Percentiles rank a stretch among this genome's conserved stretches.
phyloP scores from a whole-genome alignment of 2,888 invertebrate species.

The Pinctada fucata region DNA sequence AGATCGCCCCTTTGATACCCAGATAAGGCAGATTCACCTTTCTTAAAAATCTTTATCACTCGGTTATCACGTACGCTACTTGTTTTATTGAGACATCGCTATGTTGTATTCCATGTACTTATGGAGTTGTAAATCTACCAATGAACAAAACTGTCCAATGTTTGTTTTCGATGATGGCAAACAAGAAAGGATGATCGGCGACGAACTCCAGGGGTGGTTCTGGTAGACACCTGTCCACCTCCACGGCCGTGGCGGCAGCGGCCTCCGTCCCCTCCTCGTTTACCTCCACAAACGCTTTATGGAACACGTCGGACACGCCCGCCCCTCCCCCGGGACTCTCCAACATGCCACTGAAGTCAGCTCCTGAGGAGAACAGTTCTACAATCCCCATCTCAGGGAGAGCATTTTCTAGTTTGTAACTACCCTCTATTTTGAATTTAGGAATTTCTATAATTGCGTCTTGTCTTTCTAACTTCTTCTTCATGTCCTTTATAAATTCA shows the following conservation, averaged over 20 bases:
- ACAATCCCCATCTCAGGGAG: constrained; percentile 58
- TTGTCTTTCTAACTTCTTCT: constrained; percentile 8
- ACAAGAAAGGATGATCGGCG: constrained; percentile 50
- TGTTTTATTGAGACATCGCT: too few species aligned
- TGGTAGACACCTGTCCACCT: constrained; percentile 21
- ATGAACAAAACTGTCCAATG: constrained; percentile 44
- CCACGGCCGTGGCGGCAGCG: constrained; percentile 41
- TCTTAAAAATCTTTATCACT: too few species aligned
- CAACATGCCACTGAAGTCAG: constrained; percentile 46
- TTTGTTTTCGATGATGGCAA: constrained; percentile 41
- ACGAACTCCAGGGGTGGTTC: constrained; percentile 34
- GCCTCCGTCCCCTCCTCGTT: constrained; percentile 50
- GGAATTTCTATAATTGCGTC: constrained; percentile 56
- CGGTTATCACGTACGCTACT: too few species aligned
- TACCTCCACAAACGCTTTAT: constrained; percentile 43
- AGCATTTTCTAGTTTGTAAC: constrained; percentile 46
- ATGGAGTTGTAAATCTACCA: constrained; percentile 41
- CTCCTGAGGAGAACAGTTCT: constrained; percentile 55
- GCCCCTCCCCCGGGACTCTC: constrained; percentile 14
- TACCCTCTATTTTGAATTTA: constrained; percentile 63
- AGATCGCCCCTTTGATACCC: too few species aligned
- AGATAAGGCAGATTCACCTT: too few species aligned
- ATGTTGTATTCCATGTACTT: too few species aligned
- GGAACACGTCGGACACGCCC: constrained; percentile 37
- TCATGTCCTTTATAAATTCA: not conserved